Evolutionary conservation across 2,888 invertebrate genomes (phyloP).

Genomic region (Tetheella fluctuosa): DNA sequence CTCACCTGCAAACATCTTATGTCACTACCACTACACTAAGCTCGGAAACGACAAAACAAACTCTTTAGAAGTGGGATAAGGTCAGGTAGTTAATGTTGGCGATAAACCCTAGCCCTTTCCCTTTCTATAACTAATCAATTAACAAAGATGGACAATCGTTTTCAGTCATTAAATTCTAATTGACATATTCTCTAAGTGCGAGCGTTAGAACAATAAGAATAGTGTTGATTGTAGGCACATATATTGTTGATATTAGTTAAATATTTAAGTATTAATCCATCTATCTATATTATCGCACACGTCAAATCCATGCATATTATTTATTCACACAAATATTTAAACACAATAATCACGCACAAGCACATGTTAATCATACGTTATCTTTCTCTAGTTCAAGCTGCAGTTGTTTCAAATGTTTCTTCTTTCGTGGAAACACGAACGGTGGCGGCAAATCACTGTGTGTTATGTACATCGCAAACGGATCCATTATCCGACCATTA

Average conservation of each 20-base stretch:
- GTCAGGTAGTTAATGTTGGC: too few species aligned
- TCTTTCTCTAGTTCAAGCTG: constrained; percentile 67
- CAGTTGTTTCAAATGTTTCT: constrained; percentile 74
- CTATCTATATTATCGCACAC: not conserved
- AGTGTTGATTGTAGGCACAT: not conserved
- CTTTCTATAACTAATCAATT: not conserved
- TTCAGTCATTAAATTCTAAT: not conserved
- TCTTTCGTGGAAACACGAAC: constrained; percentile 71
- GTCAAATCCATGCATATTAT: constrained; percentile 7
- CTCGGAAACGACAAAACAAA: not conserved
- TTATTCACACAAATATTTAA: constrained; percentile 3
- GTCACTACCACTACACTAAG: constrained; percentile 22
- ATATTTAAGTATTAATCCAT: not conserved
- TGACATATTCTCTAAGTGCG: not conserved
- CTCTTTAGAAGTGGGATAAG: not conserved
- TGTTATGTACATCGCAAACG: constrained; percentile 77
- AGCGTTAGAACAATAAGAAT: not conserved
- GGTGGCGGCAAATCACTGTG: constrained; percentile 73
- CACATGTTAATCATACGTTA: constrained; percentile 28
- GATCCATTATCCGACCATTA: constrained; percentile 61
- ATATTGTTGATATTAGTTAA: not conserved
- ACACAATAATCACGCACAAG: constrained; percentile 8
- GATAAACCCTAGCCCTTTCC: too few species aligned
- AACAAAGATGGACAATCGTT: not conserved
- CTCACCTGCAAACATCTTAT: constrained; percentile 57